Evolutionary conservation across 2,113 vertebrate genomes (phyloP).

Genomic region (Pelecanoides urinatrix): DNA sequence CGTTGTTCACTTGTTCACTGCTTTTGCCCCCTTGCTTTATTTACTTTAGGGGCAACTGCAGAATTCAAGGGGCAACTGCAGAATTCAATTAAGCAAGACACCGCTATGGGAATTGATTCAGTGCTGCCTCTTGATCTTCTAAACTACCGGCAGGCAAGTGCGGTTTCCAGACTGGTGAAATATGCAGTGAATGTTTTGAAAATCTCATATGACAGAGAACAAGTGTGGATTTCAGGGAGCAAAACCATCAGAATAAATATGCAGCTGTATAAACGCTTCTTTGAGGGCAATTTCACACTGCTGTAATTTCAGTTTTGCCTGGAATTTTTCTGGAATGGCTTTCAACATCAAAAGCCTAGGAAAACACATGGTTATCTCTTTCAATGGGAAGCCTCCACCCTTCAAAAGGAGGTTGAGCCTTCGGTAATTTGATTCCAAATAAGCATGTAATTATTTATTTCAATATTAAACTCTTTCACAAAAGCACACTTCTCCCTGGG

Average conservation of each 20-base stretch:
- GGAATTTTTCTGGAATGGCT: conserved; percentile 21
- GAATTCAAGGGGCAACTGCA: not conserved
- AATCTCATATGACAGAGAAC: not conserved
- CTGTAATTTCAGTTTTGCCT: conserved; percentile 13
- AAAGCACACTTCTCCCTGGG: not conserved
- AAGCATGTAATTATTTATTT: conserved; percentile 30
- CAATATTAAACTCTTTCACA: not conserved
- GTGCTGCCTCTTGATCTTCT: not conserved
- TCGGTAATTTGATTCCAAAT: conserved; percentile 18
- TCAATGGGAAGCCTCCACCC: not conserved
- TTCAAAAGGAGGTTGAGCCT: not conserved
- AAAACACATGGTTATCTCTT: not conserved
- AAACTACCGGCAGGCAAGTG: not conserved
- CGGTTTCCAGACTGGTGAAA: not conserved
- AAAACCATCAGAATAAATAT: not conserved
- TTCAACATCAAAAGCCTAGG: conserved; percentile 32
- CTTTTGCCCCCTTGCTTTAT: not conserved
- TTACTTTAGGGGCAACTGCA: not conserved
- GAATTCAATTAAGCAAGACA: not conserved
- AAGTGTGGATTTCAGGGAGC: not conserved
- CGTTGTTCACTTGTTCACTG: not conserved
- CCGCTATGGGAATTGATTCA: not conserved
- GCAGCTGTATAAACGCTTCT: not conserved
- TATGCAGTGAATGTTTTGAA: not conserved
- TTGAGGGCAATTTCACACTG: conserved; percentile 1